Conservation (phyloP, 1,140 invertebrate species). For the Berghia stephanieae region DNA sequence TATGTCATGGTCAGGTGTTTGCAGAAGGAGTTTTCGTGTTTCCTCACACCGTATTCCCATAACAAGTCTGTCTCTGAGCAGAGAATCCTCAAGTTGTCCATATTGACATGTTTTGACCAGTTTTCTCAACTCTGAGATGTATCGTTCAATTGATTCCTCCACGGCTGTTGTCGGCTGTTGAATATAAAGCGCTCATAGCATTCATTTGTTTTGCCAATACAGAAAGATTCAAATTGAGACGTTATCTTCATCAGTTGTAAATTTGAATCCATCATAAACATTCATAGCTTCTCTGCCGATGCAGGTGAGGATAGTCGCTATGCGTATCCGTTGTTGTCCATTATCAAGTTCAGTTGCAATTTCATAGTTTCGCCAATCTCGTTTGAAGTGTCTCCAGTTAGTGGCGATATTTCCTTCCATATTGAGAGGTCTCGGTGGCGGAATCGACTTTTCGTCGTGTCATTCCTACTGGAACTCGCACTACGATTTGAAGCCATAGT, state of each 20-base stretch:
- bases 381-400: not conserved
- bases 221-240: not conserved
- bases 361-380: slow-evolving; percentile 4
- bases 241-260: not conserved
- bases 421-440: not conserved
- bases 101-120: not conserved
- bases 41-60: not conserved
- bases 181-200: not conserved
- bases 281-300: not conserved
- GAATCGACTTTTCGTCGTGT: too few relatives aligned
- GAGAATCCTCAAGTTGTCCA: not conserved
- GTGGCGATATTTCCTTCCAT: not conserved
- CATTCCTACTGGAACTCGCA: too few relatives aligned
- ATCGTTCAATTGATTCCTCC: not conserved
- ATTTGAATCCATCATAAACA: not conserved
- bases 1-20: not conserved
- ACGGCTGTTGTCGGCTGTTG: not conserved
- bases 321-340: not conserved
- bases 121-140: not conserved
- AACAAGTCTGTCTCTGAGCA: not conserved
- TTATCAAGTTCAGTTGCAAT: not conserved
- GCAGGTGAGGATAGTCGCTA: not conserved
- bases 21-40: too few relatives aligned
- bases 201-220: not conserved
- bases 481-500: too few relatives aligned